These are phyloP conservation scores for Mandrillus leucophaeus DNA, from an alignment of 2,113 vertebrate genomes.

Conservation along the genomic window DNA sequence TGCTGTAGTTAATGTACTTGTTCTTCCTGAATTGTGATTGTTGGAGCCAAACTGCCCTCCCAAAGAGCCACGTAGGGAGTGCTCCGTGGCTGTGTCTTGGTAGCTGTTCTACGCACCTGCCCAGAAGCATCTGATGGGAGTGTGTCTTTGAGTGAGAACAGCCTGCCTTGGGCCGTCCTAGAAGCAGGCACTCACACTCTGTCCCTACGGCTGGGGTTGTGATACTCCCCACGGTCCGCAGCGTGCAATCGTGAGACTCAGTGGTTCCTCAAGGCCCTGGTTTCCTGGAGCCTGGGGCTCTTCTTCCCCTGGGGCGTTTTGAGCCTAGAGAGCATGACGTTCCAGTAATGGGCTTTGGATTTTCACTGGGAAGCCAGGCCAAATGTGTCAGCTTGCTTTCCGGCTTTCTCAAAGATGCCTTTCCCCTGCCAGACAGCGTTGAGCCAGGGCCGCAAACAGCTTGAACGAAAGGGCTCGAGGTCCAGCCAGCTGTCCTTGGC, in stretches of 20 bases:
- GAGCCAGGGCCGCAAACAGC: not conserved
- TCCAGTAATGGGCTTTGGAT: not conserved
- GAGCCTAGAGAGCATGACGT: not conserved
- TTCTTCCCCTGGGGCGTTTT: not conserved
- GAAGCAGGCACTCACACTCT: fast-evolving
- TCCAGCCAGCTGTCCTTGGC: constrained; percentile 9
- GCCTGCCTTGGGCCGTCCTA: fast-evolving
- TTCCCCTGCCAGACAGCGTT: not conserved
- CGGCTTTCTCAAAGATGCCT: not conserved
- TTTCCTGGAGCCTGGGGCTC: not conserved
- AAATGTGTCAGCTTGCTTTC: constrained; percentile 39
- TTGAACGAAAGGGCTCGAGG: not conserved
- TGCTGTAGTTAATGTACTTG: not conserved
- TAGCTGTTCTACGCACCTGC: not conserved
- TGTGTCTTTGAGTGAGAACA: not conserved
- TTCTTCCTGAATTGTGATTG: not conserved
- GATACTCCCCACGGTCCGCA: fast-evolving
- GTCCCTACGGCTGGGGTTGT: not conserved
- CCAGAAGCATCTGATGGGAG: not conserved
- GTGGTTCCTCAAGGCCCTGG: not conserved
- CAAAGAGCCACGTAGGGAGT: fast-evolving
- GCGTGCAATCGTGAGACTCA: fast-evolving
- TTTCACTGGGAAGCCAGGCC: constrained; percentile 24
- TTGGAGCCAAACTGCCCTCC: not conserved
- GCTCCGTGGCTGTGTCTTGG: fast-evolving